Evolutionary conservation across 2,113 vertebrate genomes (phyloP).

Genomic region (Grammomys surdaster): DNA sequence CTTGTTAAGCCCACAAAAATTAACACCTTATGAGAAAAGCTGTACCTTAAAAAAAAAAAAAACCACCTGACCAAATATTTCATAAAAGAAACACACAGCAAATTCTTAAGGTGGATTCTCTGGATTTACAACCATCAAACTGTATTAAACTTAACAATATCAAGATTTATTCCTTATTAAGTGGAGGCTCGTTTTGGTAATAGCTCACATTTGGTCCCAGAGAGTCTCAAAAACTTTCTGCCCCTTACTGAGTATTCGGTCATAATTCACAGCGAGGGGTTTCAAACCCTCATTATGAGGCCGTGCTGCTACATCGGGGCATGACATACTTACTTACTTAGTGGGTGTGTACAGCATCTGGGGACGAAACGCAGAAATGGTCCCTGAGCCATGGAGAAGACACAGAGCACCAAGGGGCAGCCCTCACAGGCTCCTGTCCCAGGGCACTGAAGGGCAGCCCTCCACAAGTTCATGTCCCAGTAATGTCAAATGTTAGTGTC

Average conservation of each 20-base stretch:
- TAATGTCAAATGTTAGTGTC: neutral
- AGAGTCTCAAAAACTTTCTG: constrained; percentile 78
- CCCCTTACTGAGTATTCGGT: constrained; percentile 26
- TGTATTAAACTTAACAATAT: constrained; percentile 84
- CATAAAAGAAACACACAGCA: constrained; percentile 83
- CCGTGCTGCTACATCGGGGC: neutral
- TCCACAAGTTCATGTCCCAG: neutral
- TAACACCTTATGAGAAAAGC: constrained; percentile 80
- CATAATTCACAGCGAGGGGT: constrained; percentile 45
- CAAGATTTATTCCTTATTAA: constrained; percentile 88
- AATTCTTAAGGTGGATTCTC: constrained; percentile 85
- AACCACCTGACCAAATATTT: constrained; percentile 89
- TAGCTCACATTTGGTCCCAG: constrained; percentile 83
- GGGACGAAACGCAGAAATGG: neutral
- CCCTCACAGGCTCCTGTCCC: neutral
- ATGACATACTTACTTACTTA: constrained; percentile 62
- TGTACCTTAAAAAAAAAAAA: constrained; percentile 67
- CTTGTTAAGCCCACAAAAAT: constrained; percentile 83
- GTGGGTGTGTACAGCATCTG: neutral
- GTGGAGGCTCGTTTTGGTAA: constrained; percentile 85
- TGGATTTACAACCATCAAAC: constrained; percentile 87
- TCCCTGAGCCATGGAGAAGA: neutral
- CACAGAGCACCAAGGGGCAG: neutral
- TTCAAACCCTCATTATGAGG: constrained; percentile 19
- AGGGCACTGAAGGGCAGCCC: neutral